Conservation (phyloP, 2,113 vertebrate species). For the Centropus bengalensis region DNA sequence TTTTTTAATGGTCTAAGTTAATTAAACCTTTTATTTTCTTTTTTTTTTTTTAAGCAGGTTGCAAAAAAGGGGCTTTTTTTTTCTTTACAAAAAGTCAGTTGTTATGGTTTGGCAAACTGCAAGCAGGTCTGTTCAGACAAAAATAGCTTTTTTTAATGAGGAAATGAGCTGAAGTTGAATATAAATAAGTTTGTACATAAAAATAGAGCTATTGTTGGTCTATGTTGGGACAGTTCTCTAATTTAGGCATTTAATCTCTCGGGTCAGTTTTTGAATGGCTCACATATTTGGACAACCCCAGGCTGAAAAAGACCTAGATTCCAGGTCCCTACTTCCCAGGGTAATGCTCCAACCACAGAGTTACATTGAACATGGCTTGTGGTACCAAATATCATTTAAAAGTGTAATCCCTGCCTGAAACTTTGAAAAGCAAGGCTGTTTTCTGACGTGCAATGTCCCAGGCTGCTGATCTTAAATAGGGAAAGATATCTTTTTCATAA, state of each 20-base stretch:
- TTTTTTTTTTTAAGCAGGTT: not conserved
- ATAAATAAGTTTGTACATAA: not conserved
- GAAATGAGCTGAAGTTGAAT: conserved; percentile 8
- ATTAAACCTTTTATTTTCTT: not conserved
- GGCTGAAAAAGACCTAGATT: not conserved
- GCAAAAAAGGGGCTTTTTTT: not conserved
- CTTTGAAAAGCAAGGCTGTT: not conserved
- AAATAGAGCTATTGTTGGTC: conserved; percentile 18
- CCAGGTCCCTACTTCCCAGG: not conserved
- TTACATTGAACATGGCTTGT: not conserved
- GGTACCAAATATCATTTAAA: not conserved
- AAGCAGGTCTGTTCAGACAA: not conserved
- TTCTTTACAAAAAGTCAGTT: not conserved
- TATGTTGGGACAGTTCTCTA: not conserved
- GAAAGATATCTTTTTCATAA: not conserved
- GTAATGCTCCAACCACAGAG: not conserved
- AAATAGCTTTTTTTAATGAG: not conserved
- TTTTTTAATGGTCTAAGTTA: not conserved
- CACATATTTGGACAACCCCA: not conserved
- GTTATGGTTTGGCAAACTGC: conserved; percentile 8
- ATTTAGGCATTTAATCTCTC: not conserved
- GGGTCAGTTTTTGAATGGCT: not conserved
- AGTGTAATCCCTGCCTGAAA: not conserved
- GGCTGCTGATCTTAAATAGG: not conserved
- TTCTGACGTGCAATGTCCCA: not conserved